Percentiles rank a stretch among this genome's conserved stretches.
phyloP scores from a whole-genome alignment of 2,797 vertebrate species.

The Eulemur coronatus region DNA sequence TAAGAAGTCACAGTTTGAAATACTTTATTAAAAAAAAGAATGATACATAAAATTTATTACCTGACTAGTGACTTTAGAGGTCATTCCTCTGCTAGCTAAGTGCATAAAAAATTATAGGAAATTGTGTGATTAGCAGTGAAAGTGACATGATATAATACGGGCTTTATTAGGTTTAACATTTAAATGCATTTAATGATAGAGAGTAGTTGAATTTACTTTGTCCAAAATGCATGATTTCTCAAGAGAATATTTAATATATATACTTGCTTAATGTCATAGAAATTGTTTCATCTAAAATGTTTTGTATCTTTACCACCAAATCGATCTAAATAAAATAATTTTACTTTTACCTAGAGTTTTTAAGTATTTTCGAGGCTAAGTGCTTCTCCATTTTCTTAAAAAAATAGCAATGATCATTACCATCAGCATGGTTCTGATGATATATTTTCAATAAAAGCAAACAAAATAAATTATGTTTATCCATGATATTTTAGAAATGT shows the following conservation, averaged over 20 bases:
- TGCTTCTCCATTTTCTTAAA: conserved; percentile 44
- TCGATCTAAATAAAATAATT: conserved; percentile 63
- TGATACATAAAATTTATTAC: conserved; percentile 83
- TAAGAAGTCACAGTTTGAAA: conserved; percentile 77
- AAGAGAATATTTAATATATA: conserved; percentile 74
- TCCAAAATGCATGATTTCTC: conserved; percentile 68
- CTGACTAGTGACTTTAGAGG: conserved; percentile 81
- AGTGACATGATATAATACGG: conserved; percentile 73
- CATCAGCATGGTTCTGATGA: conserved; percentile 68
- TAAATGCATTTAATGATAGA: conserved; percentile 74
- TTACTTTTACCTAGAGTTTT: conserved; percentile 64
- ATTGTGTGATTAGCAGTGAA: conserved; percentile 81
- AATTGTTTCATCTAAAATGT: conserved; percentile 73
- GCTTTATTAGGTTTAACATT: conserved; percentile 77
- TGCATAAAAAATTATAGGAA: conserved; percentile 82
- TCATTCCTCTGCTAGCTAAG: conserved; percentile 79
- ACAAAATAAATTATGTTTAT: conserved; percentile 74
- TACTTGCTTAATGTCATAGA: conserved; percentile 66
- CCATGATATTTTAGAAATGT: conserved; percentile 71
- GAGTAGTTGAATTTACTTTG: conserved; percentile 79
- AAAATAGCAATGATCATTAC: conserved; percentile 43
- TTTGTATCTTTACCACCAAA: conserved; percentile 70
- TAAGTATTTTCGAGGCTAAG: neutral
- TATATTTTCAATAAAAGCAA: conserved; percentile 76
- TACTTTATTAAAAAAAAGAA: conserved; percentile 74